phyloP scores from a whole-genome alignment of 2,888 invertebrate genomes.

The Dusona sp. region DNA sequence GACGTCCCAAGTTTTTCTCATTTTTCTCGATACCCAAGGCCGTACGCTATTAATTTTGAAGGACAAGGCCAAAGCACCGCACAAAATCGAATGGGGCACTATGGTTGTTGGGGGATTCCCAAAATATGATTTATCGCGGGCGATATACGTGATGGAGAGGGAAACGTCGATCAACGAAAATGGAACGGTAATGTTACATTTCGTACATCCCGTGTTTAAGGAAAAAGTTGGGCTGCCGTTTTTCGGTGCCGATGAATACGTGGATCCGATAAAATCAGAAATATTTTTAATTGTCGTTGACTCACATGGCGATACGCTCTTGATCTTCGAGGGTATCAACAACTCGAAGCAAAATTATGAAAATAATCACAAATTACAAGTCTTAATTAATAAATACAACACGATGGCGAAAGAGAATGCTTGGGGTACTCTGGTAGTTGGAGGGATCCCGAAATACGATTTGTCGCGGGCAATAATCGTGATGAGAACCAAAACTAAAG shows the following conservation, averaged over 20 bases:
- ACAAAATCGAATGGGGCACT: neutral
- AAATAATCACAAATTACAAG: neutral
- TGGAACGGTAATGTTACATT: slow-evolving; percentile 19
- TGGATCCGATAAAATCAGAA: neutral
- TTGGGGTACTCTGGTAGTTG: slow-evolving; percentile 35
- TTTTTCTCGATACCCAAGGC: slow-evolving; percentile 11
- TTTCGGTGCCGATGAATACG: slow-evolving; percentile 40
- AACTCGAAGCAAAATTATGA: neutral
- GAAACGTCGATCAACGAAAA: neutral
- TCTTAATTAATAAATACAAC: neutral
- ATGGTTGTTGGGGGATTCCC: slow-evolving; percentile 19
- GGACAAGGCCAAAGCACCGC: neutral
- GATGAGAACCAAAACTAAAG: neutral
- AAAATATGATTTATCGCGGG: slow-evolving; percentile 13
- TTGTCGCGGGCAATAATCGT: slow-evolving; percentile 14
- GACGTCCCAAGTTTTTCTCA: slow-evolving; percentile 6
- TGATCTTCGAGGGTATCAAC: neutral
- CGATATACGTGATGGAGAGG: neutral
- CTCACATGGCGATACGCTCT: slow-evolving; percentile 18
- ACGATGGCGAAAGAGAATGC: neutral
- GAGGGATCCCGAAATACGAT: slow-evolving; percentile 25
- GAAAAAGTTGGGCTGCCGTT: slow-evolving; percentile 27
- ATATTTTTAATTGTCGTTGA: slow-evolving; percentile 43
- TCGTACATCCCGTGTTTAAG: slow-evolving; percentile 22
- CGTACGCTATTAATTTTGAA: slow-evolving; percentile 27